Evolutionary conservation across 1,140 invertebrate genomes (phyloP).

Genomic region (Dreissena rostriformis): DNA sequence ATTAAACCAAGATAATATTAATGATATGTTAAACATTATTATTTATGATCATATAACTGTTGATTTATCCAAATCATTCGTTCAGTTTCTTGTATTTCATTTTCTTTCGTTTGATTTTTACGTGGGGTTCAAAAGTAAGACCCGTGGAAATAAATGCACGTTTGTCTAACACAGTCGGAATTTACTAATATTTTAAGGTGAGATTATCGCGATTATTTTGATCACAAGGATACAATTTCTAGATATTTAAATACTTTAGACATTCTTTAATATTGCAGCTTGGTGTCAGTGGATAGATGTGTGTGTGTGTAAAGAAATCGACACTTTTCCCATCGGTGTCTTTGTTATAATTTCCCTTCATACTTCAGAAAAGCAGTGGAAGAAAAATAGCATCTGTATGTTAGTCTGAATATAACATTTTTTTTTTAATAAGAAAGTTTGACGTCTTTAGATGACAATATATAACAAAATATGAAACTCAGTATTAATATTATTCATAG

Average conservation of each 20-base stretch:
- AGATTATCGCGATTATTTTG: conserved; percentile 6
- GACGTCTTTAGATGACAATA: background rate
- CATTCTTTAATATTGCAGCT: conserved; percentile 20
- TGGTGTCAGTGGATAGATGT: background rate
- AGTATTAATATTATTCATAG: no score
- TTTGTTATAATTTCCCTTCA: conserved; percentile 39
- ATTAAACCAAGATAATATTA: background rate
- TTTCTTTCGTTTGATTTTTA: background rate
- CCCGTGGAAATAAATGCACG: conserved; percentile 51
- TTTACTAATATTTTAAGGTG: conserved; percentile 37
- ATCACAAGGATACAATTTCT: conserved; percentile 26
- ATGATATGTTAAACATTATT: background rate
- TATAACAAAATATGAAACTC: background rate
- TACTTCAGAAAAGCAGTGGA: background rate
- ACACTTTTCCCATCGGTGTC: conserved; percentile 25
- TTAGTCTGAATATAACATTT: no score
- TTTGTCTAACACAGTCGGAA: conserved; percentile 25
- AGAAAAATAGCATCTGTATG: no score
- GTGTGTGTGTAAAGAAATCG: conserved; percentile 6
- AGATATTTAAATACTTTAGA: conserved; percentile 32
- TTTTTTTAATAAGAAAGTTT: no score
- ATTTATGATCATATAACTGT: background rate
- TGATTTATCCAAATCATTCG: background rate
- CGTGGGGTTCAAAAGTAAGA: conserved; percentile 38
- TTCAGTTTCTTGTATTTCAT: background rate